These are phyloP conservation scores for Meteorus sp. DNA, from an alignment of 1,140 invertebrate genomes.

Conservation along the genomic window DNA sequence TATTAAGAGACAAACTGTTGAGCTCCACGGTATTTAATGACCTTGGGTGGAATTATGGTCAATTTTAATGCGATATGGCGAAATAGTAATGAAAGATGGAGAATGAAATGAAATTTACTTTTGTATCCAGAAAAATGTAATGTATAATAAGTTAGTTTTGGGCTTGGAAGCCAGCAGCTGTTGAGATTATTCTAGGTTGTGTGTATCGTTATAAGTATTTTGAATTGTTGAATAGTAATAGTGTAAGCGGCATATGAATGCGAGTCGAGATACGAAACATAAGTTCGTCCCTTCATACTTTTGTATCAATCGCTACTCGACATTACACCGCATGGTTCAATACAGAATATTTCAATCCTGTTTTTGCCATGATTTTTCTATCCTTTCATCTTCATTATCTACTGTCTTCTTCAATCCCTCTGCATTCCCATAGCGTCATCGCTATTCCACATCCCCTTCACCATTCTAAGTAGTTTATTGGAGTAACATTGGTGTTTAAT, in stretches of 20 bases:
- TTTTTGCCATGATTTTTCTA: too few species aligned
- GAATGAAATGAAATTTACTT: slow-evolving; percentile 39
- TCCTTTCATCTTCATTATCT: too few species aligned
- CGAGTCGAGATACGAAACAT: neutral
- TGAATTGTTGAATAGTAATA: slow-evolving; percentile 58
- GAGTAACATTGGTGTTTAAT: too few species aligned
- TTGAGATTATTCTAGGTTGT: slow-evolving; percentile 62
- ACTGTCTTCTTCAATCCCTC: too few species aligned
- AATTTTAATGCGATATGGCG: slow-evolving; percentile 17
- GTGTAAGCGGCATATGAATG: slow-evolving; percentile 25
- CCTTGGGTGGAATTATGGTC: slow-evolving; percentile 2
- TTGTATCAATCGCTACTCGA: too few species aligned
- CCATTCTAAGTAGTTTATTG: too few species aligned
- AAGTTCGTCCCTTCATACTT: too few species aligned
- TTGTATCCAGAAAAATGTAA: slow-evolving; percentile 42
- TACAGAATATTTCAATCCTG: too few species aligned
- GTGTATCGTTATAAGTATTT: slow-evolving; percentile 59
- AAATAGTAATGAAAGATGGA: slow-evolving; percentile 30
- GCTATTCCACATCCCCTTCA: too few species aligned
- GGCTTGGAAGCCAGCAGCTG: slow-evolving; percentile 54
- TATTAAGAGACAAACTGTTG: slow-evolving; percentile 16
- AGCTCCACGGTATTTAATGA: slow-evolving; percentile 9
- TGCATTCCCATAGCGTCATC: too few species aligned
- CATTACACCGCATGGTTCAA: too few species aligned
- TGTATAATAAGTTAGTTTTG: slow-evolving; percentile 46